Evolutionary conservation across 1,140 invertebrate genomes (phyloP).

Genomic region (Cataglyphis hispanica): DNA sequence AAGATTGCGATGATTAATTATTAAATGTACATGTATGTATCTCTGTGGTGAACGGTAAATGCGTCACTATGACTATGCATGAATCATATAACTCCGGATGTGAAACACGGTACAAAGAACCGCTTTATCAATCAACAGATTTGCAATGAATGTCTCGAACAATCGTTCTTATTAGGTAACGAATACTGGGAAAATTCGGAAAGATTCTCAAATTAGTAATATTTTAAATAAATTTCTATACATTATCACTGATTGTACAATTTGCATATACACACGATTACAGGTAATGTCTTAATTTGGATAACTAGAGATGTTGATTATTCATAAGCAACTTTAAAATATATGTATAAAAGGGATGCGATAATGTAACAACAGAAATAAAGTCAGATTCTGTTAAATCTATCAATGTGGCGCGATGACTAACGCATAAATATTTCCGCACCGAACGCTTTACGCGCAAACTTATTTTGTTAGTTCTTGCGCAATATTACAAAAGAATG

Average conservation of each 20-base stretch:
- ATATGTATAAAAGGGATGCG: background rate
- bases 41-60: constrained; percentile 5
- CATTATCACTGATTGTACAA: background rate
- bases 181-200: background rate
- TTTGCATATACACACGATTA: too few species aligned
- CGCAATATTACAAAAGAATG: constrained; percentile 17
- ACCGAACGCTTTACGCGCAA: background rate
- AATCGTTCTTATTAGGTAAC: background rate
- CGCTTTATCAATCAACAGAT: background rate
- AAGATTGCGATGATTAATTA: background rate
- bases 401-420: background rate
- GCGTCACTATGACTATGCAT: constrained; percentile 21
- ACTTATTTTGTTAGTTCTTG: constrained; percentile 28
- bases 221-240: background rate
- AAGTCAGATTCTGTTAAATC: background rate
- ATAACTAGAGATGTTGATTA: background rate
- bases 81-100: constrained; percentile 9
- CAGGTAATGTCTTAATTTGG: background rate
- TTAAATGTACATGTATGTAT: background rate
- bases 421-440: background rate
- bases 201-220: background rate
- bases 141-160: background rate
- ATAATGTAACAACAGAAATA: background rate
- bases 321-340: background rate
- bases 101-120: constrained; percentile 33